A percentile compares a stretch with the other conserved stretches of the same genome.
Conservation (phyloP, 1,140 invertebrate species). For the Drosophila eugracilis region DNA sequence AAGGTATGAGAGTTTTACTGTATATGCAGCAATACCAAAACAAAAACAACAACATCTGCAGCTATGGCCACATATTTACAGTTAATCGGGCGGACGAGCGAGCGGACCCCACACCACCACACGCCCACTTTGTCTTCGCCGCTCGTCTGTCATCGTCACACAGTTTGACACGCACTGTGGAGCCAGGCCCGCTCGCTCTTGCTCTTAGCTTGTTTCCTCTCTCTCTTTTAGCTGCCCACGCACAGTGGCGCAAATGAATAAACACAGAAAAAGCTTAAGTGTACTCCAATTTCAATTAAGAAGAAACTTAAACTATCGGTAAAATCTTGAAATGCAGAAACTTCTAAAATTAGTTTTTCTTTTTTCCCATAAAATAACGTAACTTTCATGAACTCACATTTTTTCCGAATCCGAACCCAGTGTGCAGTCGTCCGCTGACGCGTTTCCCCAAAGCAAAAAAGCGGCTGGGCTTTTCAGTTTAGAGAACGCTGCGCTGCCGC, state of each 20-base stretch:
- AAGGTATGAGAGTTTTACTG: background rate
- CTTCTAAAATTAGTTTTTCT: no score
- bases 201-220: background rate
- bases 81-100: conserved; percentile 39
- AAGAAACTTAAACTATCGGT: no score
- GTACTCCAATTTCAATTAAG: no score
- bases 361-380: no score
- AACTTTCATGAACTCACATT: no score
- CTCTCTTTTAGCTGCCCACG: background rate
- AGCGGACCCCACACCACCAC: conserved; percentile 26
- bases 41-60: conserved; percentile 32
- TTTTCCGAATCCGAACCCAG: conserved; percentile 1
- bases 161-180: conserved; percentile 49
- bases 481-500: conserved; percentile 60
- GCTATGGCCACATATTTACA: conserved; percentile 46
- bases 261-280: no score
- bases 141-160: conserved; percentile 40
- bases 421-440: conserved; percentile 2
- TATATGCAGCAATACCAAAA: conserved; percentile 12
- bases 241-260: conserved; percentile 11
- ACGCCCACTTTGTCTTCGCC: conserved; percentile 45
- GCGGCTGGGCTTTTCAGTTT: conserved; percentile 51
- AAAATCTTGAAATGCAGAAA: no score
- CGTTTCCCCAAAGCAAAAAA: conserved; percentile 22
- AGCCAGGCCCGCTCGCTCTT: background rate